Conservation (phyloP, 2,113 vertebrate genomes). For the Pedionomus torquatus region DNA sequence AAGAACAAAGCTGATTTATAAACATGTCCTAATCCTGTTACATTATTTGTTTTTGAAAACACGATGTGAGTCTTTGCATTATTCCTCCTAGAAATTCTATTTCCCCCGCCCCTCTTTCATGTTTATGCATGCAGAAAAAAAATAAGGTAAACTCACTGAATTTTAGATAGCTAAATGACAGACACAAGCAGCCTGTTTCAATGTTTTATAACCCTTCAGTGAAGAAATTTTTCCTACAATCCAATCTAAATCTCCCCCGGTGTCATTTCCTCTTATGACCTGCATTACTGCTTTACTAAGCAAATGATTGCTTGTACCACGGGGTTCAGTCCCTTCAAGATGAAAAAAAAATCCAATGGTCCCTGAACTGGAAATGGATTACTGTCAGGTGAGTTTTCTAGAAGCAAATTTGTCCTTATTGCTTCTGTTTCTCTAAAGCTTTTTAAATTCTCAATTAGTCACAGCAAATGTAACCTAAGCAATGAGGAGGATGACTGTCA, state of each 20-base stretch:
- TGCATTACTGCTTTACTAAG: not conserved
- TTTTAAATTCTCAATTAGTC: not conserved
- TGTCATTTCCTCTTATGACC: not conserved
- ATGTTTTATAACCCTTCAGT: not conserved
- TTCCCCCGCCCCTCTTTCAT: accelerated
- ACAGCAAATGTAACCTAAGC: not conserved
- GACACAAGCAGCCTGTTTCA: not conserved
- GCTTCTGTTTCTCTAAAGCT: not conserved
- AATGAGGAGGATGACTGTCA: not conserved
- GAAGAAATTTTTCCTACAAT: not conserved
- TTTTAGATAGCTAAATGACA: not conserved
- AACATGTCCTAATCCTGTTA: not conserved
- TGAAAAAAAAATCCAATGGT: accelerated
- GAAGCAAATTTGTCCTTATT: not conserved
- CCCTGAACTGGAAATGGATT: not conserved
- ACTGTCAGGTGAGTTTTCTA: not conserved
- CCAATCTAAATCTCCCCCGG: not conserved
- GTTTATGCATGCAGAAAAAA: not conserved
- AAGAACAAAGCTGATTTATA: not conserved
- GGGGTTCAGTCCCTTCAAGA: not conserved
- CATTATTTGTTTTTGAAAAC: not conserved
- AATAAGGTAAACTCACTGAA: not conserved
- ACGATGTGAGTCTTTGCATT: not conserved
- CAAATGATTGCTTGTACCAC: not conserved
- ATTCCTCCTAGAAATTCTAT: not conserved